Evolutionary conservation across 1,140 invertebrate species (phyloP).

Genomic region (Aphelenchoides avenae): DNA sequence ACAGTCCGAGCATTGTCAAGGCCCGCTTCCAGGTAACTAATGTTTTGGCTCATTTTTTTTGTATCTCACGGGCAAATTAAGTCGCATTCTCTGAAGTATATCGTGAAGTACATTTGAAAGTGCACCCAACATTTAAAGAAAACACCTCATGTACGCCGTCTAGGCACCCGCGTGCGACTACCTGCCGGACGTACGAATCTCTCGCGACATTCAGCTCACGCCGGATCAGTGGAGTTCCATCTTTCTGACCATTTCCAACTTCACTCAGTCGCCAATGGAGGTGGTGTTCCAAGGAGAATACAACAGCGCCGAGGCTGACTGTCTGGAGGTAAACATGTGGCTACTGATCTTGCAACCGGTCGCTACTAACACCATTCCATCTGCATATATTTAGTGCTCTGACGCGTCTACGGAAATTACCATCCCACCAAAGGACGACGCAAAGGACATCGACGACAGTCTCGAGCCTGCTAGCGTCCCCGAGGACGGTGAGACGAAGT

Average conservation of each 20-base stretch:
- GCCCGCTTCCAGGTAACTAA: conserved; percentile 8
- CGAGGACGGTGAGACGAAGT: no score
- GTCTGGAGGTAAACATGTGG: no score
- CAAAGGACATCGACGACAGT: no score
- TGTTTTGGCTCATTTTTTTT: conserved; percentile 23
- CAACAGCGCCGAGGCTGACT: no score
- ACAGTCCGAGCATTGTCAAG: conserved; percentile 24
- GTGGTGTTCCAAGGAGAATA: no score
- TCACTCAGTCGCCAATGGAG: conserved; percentile 10
- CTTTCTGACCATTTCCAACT: conserved; percentile 33
- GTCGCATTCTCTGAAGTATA: conserved; percentile 21
- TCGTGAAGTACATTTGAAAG: conserved; percentile 17
- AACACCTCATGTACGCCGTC: conserved; percentile 9
- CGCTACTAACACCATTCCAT: no score
- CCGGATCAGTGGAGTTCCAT: conserved; percentile 28
- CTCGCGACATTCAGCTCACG: conserved; percentile 22
- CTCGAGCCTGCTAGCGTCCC: no score
- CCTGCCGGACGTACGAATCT: conserved; percentile 33
- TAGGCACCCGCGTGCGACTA: conserved; percentile 24
- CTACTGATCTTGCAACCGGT: no score
- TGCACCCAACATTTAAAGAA: conserved; percentile 9
- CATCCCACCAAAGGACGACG: no score
- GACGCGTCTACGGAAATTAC: no score
- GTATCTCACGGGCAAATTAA: no score
- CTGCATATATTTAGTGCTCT: no score